Base-by-base conservation (phyloP, 2,113 vertebrate genomes). In the Corydoras maculifer region DNA sequence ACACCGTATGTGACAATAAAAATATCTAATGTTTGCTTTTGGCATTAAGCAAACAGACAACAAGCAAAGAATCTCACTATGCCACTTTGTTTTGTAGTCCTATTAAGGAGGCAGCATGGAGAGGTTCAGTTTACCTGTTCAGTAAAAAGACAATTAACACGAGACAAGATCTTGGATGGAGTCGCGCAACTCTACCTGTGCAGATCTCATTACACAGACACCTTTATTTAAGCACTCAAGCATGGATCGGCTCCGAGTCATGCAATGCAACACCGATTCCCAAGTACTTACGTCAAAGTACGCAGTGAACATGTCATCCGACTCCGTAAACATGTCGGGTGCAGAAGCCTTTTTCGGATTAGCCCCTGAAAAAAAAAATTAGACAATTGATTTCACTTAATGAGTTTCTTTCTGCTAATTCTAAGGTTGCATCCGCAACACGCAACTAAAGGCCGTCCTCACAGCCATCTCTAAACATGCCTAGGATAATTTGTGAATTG, bases 241-340 rank as follows among this genome's bases (percentile, higher is more conserved):
- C 79, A 73, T 64, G 58, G 32, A 72, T 69, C 68, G 77, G 31
- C 53, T 70, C 9, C 29, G 55, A 69, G 55, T 55, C n/a, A 55
- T 60, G 62, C 59, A 75, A 68, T 31, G 59, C 64, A 57, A 65
- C 73, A 70, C 68, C 65, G 32, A 30, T 63, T 61, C 53, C 54
- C 59, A 53, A 9, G 68, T 66, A 80, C 79, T 77, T 69, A 79
- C 77, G 25, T 80, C 79, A 80, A 82, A 80, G 71, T 79, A 79
- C 8, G 94, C 96, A 76, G 94, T 92, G 62, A 99, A 99, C 96
- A 98, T 98, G 81, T 97, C 96, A 82, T 99, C 97, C 25, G 97
- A 99, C 87, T 99, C 97, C 18, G 93, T 98, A 85, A 99, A 99
- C 97, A 99, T 99, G 80, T 99, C 96, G 0, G 97, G 95, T 75